Evolutionary conservation across 2,113 vertebrate species (phyloP).

Genomic region (Cyprinodon variegatus): DNA sequence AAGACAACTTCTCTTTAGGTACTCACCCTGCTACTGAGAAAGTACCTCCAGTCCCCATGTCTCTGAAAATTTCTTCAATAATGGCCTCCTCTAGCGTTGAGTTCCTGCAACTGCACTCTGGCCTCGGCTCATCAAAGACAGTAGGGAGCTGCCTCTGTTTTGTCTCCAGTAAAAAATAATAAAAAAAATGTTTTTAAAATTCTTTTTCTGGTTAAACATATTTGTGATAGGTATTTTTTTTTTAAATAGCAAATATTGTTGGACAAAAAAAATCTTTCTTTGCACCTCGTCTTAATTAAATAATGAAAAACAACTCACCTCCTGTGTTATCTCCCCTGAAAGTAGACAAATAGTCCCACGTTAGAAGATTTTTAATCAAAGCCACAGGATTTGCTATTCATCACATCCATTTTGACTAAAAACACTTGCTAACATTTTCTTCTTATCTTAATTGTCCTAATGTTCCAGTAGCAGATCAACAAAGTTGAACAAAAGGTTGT

Average conservation of each 20-base stretch:
- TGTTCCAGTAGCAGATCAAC: neutral
- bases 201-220: no score
- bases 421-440: neutral
- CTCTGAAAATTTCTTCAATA: slow-evolving; percentile 35
- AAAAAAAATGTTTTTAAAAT: neutral
- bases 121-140: slow-evolving; percentile 2
- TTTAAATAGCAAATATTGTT: no score
- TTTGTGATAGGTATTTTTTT: neutral
- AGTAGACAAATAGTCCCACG: slow-evolving; percentile 16
- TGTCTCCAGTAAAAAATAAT: neutral
- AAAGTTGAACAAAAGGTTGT: accelerated
- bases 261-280: no score
- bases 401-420: neutral
- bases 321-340: slow-evolving; percentile 45
- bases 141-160: neutral
- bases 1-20: no score
- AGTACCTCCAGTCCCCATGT: slow-evolving; percentile 13
- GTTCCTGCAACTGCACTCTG: slow-evolving; percentile 39
- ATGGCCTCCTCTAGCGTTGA: slow-evolving; percentile 68
- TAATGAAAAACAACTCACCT: slow-evolving; percentile 50
- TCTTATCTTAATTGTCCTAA: neutral
- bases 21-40: slow-evolving; percentile 25
- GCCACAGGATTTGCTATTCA: neutral
- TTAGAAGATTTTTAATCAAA: slow-evolving; percentile 1
- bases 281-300: neutral